Evolutionary conservation across 2,888 invertebrate genomes (phyloP).

Genomic region (Hymenopus coronatus): DNA sequence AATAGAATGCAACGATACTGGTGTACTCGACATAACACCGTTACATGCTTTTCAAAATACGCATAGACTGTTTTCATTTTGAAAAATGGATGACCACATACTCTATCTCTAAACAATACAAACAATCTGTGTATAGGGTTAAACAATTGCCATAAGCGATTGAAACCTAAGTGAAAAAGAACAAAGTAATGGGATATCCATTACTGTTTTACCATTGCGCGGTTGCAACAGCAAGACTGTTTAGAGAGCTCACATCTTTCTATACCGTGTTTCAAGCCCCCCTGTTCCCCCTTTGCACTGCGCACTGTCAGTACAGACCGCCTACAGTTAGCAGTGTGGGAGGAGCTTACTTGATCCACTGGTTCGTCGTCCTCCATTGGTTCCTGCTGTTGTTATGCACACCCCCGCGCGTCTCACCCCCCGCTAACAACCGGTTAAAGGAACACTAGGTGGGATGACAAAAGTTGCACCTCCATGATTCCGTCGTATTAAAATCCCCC

Average conservation of each 20-base stretch:
- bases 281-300: not conserved
- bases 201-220: not conserved
- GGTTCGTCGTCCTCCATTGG: not conserved
- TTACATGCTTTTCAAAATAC: not conserved
- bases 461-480: conserved; percentile 28
- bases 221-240: not conserved
- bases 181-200: not conserved
- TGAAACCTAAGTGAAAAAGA: not conserved
- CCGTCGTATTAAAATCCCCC: conserved; percentile 26
- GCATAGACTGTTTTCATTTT: not conserved
- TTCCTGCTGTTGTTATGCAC: not conserved
- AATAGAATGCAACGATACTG: not conserved
- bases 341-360: not conserved
- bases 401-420: not conserved
- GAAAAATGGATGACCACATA: not conserved
- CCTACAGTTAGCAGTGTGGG: conserved; percentile 5
- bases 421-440: not conserved
- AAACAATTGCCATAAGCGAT: not conserved
- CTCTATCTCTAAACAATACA: not conserved
- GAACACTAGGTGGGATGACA: conserved; percentile 10
- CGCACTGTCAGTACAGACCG: conserved; percentile 6
- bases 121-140: not conserved
- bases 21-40: not conserved
- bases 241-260: not conserved
- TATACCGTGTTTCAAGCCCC: not conserved